phyloP scores from a whole-genome alignment of 2,888 invertebrate species.

The Drosophila vallismaia region DNA sequence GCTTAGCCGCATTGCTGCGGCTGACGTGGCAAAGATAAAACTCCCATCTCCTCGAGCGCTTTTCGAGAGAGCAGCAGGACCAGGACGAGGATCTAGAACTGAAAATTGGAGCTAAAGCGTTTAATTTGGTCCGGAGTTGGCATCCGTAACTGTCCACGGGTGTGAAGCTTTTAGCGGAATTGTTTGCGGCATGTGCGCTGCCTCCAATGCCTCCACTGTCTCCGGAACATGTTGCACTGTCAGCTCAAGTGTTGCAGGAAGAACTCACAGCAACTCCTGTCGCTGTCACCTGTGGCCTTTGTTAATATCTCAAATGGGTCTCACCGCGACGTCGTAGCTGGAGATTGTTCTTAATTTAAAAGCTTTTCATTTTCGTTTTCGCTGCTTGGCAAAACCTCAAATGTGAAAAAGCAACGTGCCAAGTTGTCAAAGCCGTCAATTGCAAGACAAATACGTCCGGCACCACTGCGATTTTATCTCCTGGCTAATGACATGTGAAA shows the following conservation, averaged over 20 bases:
- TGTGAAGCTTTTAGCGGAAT: conserved; percentile 73
- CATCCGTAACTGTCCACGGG: conserved; percentile 54
- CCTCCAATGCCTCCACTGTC: conserved; percentile 24
- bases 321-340: conserved; percentile 30
- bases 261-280: conserved; percentile 21
- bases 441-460: conserved; percentile 9
- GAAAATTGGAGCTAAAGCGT: conserved; percentile 30
- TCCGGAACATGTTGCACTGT: conserved; percentile 72
- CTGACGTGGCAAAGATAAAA: conserved; percentile 60
- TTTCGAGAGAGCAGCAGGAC: conserved; percentile 27
- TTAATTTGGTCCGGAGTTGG: conserved; percentile 60
- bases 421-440: conserved; percentile 49
- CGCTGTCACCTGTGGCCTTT: conserved; percentile 61
- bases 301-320: conserved; percentile 78
- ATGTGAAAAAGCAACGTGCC: conserved; percentile 28
- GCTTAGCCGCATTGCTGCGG: conserved; percentile 68
- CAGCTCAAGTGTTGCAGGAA: conserved; percentile 59
- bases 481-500: conserved; percentile 69
- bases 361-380: conserved; percentile 56
- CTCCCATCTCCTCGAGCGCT: conserved; percentile 41
- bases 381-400: conserved; percentile 23
- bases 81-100: background rate
- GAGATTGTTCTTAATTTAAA: conserved; percentile 49
- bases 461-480: conserved; percentile 17
- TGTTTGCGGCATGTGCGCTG: conserved; percentile 63